Conservation (phyloP, 2,113 vertebrate genomes). For the crab-eating macaque (Macaca fascicularis) region T2T-MFA8v1.1 NC_088386.1:113969001-113969500, state of each 20-base stretch:
- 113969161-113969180: neutral
- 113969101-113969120: conserved; percentile 6
- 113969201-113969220: neutral
- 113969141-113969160: neutral
- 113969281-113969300: neutral
- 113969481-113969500: too few relatives aligned
- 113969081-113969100: conserved; percentile 81
- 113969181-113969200: neutral
- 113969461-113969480: too few relatives aligned
- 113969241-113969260: neutral
- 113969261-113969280: neutral
- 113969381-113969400: neutral
- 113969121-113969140: conserved; percentile 60
- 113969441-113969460: too few relatives aligned
- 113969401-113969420: neutral
- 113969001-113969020: neutral
- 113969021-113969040: conserved; percentile 71
- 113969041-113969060: conserved; percentile 65
- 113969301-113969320: neutral
- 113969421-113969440: neutral
- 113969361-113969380: neutral
- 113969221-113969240: neutral
- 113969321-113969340: neutral
- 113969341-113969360: neutral
- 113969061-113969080: conserved; percentile 63